Base-by-base conservation (phyloP, 2,888 invertebrate species). In the Patella caerulea region DNA sequence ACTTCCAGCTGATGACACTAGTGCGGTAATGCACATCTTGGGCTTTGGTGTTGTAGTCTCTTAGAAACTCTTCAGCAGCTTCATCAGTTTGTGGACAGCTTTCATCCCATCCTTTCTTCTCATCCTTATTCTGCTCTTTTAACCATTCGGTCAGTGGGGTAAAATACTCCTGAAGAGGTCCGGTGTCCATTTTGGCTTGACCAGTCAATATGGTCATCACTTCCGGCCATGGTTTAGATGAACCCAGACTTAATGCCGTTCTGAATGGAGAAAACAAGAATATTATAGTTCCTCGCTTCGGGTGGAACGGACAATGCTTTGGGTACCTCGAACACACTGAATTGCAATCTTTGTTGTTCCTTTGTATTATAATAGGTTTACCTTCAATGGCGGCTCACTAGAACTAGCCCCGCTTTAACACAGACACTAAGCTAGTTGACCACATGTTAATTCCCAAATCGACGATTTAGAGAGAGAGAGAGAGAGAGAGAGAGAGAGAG, bases 181-280 rank as follows among this genome's bases (percentile, higher is more conserved):
- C 94, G 0, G 95, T 95, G 71, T 96, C 95, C 88, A 97, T 93
- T 84, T 94, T 85, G 74, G 45, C 52, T 70, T 84, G 86, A 0
- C 96, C 96, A 0, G 96, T 96, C 0, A 96, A 94, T 87, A 95
- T 95, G 87, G 95, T 94, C 73, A 98, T 93, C 4, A 95, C 94
- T 86, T 97, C 95, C 72, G 94, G 89, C 93, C 93, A 93, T 4
- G 90, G 91, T 82, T 89, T 88, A 1, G 92, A 92, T 4, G 89
- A 85, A 70, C 93, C 93, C 78, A 92, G 82, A 77, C 86, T 85
- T 84, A 93, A 88, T 87, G 92, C 91, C 70, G 74, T 79, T 80
- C 80, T 77, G 78, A 54, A 75, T 45, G 1, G 45, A 78, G 19
- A 76, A 80, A 71, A 73, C 7, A 65, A 9, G 19, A 45, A 29